Percentiles rank a stretch among this genome's conserved stretches.
Evolutionary conservation across 2,797 vertebrate genomes (phyloP).

Genomic region (Lemur catta): DNA sequence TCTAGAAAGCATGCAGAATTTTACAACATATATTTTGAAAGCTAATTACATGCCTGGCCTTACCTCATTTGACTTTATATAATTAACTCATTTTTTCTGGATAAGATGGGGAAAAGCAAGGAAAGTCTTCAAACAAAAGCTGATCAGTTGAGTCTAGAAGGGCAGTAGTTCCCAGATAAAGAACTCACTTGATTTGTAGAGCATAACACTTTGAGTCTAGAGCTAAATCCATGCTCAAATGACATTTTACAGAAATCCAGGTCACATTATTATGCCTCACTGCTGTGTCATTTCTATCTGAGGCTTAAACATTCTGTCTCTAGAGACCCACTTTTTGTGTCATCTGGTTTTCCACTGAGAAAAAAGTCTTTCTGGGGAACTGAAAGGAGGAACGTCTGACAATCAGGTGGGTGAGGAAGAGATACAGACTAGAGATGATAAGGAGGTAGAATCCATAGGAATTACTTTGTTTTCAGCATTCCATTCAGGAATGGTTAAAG

Average conservation of each 20-base stretch:
- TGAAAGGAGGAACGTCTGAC: neutral
- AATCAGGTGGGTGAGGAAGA: neutral
- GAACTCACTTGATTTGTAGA: neutral
- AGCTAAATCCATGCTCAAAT: neutral
- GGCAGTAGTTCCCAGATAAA: neutral
- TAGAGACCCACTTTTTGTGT: neutral
- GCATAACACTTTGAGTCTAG: neutral
- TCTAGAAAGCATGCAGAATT: neutral
- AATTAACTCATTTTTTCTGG: neutral
- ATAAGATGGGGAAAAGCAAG: neutral
- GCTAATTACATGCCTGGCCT: neutral
- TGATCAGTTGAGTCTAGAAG: neutral
- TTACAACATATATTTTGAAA: neutral
- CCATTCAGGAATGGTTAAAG: slow-evolving; percentile 35
- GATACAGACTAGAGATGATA: neutral
- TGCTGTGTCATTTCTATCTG: neutral
- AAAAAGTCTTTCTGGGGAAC: neutral
- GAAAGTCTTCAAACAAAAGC: neutral
- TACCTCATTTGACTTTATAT: neutral
- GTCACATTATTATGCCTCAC: neutral
- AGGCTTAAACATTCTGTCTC: neutral
- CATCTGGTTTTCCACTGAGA: neutral
- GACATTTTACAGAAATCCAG: neutral
- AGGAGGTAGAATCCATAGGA: neutral
- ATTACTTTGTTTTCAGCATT: neutral